Base-by-base conservation (phyloP, 1,140 invertebrate genomes). In the Sycobia sp. region DNA sequence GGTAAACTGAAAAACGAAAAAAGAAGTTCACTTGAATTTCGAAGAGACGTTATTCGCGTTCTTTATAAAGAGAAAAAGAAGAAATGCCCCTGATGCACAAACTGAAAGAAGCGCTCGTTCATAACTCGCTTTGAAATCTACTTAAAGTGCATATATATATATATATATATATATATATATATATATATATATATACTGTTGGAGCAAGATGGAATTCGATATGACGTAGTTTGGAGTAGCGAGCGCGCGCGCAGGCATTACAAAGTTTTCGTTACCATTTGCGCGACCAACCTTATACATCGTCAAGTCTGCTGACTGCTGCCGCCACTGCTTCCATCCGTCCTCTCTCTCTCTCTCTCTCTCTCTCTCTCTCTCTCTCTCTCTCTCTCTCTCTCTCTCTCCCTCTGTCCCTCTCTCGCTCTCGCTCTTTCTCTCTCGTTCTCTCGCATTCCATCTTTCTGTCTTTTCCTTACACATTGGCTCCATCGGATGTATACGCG, bases 221-320 rank as follows among this genome's bases (percentile, higher is more conserved):
- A 54, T 62, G 49, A 54, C 59, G 39, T n/a, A 38, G 32, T 38
- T 46, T 51, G 8, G 29, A 47, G 41, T 27, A 46, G 29, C 11
- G 29, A 11, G 4, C 29, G 29, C 29, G 29, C 29, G 22, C 11
- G 29, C 50, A 32, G 50, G 38, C 50, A 54, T 54, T 62, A 54
- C 39, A 54, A 61, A 62, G 41, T 62, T 62, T 62, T 62, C 59
- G 50, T 62, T 54, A 47, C 39, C 39, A 54, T 53, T 61, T 61
- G 49, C 49, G 29, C 49, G 49, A 61, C 59, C 50, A 32, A 62
- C 29, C 46, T 54, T 62, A 54, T 62, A 62, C 14, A 47, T 46
- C 18, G 49, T 36, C 27, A 16, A 18, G 36, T 39, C n/a, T n/a
- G n/a, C n/a, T n/a, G n/a, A n/a, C n/a, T n/a, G n/a, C n/a, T n/a